Base-by-base conservation (phyloP, 2,113 vertebrate genomes). In the Genyomyrus donnyi region DNA sequence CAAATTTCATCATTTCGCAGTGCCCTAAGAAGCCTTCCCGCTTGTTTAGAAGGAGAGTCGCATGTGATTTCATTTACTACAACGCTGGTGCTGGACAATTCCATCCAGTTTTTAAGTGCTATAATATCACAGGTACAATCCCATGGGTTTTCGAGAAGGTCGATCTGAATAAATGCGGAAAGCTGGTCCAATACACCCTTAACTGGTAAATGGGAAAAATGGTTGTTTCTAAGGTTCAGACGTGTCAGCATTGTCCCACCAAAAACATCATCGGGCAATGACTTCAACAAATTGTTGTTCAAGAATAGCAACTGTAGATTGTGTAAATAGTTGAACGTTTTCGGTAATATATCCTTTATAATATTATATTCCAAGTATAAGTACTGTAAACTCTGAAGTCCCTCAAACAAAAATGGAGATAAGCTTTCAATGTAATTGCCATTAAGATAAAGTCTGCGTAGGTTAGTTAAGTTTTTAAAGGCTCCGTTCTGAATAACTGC, bases 341-440 rank as follows among this genome's bases (percentile, higher is more conserved):
- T 97, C 0, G 97, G 97, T 90, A 97, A 97, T 39, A 99, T 96
- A 93, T 98, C 97, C 86, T 95, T 96, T 94, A 99, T 99, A 91
- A 98, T 95, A 17, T 99, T 99, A 95, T 98, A 99, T 93, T 99
- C 98, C 56, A 99, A 98, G 92, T 99, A 99, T 90, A 99, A 93
- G 92, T 97, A 99, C 94, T 98, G 96, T 92, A 99, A 95, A 91
- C 96, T 98, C 92, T 98, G 97, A 88, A 99, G 94, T 58, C 98
- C 98, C 48, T 97, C 95, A 93, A 99, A 99, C 97, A 99, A 98
- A 90, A 97, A 97, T 0, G 98, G 97, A 4, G 97, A 98, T 91
- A 99, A 95, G 92, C 95, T 96, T 93, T 98, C 97, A 24, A 99
- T 97, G 90, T 98, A 97, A 27, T 99, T 99, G 89, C 97, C 98